Conservation (phyloP, 1,140 invertebrate genomes). For the Bombus sibiricus region DNA sequence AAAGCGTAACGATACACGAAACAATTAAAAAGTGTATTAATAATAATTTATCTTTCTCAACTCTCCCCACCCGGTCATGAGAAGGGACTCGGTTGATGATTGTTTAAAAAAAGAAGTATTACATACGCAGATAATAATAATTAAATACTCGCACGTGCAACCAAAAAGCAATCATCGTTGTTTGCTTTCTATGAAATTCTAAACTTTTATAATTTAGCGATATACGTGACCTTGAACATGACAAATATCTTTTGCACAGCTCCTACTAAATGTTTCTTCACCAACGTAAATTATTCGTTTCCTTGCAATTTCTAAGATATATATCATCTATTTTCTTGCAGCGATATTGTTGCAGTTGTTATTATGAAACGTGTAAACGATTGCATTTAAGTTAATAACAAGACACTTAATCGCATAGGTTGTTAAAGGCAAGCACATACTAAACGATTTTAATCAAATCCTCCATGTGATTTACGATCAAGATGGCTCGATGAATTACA, state of each 20-base stretch:
- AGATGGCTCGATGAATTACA: constrained; percentile 26
- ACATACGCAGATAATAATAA: no score
- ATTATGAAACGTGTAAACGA: not conserved
- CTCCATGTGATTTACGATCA: constrained; percentile 6
- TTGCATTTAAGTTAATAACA: not conserved
- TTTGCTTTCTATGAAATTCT: no score
- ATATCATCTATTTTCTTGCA: not conserved
- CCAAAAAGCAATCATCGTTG: no score
- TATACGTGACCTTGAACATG: no score
- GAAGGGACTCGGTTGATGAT: no score
- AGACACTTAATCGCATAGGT: constrained; percentile 6
- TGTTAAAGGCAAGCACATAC: not conserved
- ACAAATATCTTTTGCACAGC: not conserved
- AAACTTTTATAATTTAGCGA: no score
- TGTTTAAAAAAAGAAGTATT: no score
- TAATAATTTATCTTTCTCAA: not conserved
- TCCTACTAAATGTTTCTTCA: not conserved
- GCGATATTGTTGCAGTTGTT: not conserved
- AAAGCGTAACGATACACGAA: not conserved
- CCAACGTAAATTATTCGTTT: not conserved
- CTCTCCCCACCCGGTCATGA: no score
- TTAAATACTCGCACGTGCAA: no score
- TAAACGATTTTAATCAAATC: constrained; percentile 2
- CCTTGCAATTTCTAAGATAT: not conserved
- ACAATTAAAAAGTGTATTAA: not conserved